Evolutionary conservation across 2,113 vertebrate species (phyloP).

Genomic region (Eleginops maclovinus): DNA sequence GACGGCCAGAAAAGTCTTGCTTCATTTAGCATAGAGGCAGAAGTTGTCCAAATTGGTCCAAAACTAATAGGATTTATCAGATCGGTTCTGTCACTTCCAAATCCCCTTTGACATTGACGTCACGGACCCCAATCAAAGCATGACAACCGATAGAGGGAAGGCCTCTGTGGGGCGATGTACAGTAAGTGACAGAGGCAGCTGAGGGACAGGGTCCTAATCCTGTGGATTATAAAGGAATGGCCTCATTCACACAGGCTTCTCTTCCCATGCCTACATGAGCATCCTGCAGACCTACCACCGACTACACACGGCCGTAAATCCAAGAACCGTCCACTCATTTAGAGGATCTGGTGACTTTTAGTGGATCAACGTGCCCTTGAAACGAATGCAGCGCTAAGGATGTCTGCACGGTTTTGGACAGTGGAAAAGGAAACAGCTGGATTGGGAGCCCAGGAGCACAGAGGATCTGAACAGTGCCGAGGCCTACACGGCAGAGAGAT

Average conservation of each 20-base stretch:
- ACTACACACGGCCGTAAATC: slow-evolving; percentile 20
- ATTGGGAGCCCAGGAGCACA: background rate
- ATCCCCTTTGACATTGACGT: slow-evolving; percentile 23
- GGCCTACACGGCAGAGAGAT: slow-evolving; percentile 3
- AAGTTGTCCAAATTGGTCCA: slow-evolving; percentile 24
- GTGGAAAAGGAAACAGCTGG: slow-evolving; percentile 48
- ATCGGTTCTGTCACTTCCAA: slow-evolving; percentile 48
- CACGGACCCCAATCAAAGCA: slow-evolving; percentile 55
- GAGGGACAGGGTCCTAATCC: slow-evolving; percentile 61
- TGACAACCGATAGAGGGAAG: slow-evolving; percentile 1
- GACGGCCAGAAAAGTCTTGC: background rate
- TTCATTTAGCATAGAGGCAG: slow-evolving; percentile 1
- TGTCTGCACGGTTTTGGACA: background rate
- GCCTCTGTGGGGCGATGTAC: slow-evolving; percentile 1
- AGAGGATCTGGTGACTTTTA: slow-evolving; percentile 24
- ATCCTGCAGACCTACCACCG: slow-evolving; percentile 36
- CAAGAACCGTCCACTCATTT: slow-evolving; percentile 14
- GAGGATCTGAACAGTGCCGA: slow-evolving; percentile 1
- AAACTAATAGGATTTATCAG: slow-evolving; percentile 54
- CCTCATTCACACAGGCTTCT: slow-evolving; percentile 52
- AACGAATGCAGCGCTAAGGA: background rate
- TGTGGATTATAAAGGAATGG: slow-evolving; percentile 65
- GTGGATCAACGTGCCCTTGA: slow-evolving; percentile 20
- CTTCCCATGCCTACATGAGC: slow-evolving; percentile 52
- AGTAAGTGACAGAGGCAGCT: slow-evolving; percentile 70